Base-by-base conservation (phyloP, 2,888 invertebrate species). In the Aspidiotus destructor region DNA sequence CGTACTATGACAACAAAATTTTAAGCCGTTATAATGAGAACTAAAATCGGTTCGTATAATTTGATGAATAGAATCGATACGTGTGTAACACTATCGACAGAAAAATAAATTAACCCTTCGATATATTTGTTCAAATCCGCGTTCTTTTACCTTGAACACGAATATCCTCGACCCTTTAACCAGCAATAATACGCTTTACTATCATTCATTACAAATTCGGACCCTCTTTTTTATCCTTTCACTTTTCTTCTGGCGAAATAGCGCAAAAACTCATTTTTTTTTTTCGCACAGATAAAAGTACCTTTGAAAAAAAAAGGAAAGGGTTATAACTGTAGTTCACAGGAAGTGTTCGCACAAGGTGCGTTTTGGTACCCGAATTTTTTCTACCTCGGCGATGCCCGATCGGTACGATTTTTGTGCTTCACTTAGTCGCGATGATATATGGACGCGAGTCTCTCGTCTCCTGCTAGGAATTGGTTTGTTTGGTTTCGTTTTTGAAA, bases 11-110 rank as follows among this genome's bases (percentile, higher is more conserved):
- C 67, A 67, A 67, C 58, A 67, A 67, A 58, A 58, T 58, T 67
- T 67, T 67, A 67, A 67, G 67, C 67, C 67, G 67, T 67, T 67
- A 67, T 67, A 67, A 67, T 67, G 67, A 67, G 67, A 67, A 67
- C 67, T 67, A 67, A 67, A 67, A 58, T 67, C 67, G 67, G 67
- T 67, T 67, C 67, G 60, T 58, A 67, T 67, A 67, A 67, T 67
- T 67, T 48, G 28, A 40, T 58, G 57, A 60, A 67, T 48, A 67
- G 67, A 67, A 67, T 67, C 67, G 67, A 67, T 67, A 67, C 67
- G 15, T 67, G 67, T 67, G 60, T 28, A 28, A 28, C 28, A 67
- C 67, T 28, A 67, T 67, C 57, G 67, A 67, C 57, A 67, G 41
- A 44, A 60, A 67, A 67, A 67, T 67, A 67, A 67, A 67, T 67